Conservation (phyloP, 2,113 vertebrate genomes). For the Malurus elegans region DNA sequence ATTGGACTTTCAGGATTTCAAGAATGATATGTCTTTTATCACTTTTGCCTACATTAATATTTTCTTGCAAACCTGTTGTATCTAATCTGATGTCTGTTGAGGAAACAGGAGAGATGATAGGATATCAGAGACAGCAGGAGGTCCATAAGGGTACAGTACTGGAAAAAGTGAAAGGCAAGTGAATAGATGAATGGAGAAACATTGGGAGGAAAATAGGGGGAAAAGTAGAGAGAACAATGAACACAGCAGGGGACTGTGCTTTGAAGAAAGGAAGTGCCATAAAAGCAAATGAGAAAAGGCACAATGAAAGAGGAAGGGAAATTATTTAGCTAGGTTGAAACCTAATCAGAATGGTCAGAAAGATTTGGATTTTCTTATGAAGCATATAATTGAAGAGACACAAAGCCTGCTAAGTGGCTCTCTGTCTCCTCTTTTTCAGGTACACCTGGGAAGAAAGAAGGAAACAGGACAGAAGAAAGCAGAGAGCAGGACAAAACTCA, state of each 20-base stretch:
- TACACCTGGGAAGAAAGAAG: not conserved
- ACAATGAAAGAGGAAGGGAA: not conserved
- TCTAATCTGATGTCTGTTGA: not conserved
- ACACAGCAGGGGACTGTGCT: not conserved
- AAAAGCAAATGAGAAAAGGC: not conserved
- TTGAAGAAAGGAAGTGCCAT: not conserved
- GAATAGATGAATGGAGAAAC: not conserved
- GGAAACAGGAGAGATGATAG: not conserved
- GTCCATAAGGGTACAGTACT: not conserved
- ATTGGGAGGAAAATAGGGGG: not conserved
- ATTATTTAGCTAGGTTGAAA: not conserved
- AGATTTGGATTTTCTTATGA: not conserved
- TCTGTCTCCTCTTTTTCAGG: not conserved
- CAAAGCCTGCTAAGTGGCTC: not conserved
- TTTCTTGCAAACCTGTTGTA: not conserved
- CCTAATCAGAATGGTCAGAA: not conserved
- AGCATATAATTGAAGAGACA: not conserved
- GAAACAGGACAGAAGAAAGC: not conserved
- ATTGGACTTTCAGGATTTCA: not conserved
- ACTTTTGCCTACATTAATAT: not conserved
- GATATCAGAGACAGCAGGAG: not conserved
- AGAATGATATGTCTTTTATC: not conserved
- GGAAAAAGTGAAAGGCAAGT: not conserved
- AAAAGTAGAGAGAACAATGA: not conserved
- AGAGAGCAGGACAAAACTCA: not conserved